A percentile compares a stretch with the other conserved stretches of the same genome.
phyloP scores from a whole-genome alignment of 2,113 vertebrate genomes.

The Ochotona princeps region DNA sequence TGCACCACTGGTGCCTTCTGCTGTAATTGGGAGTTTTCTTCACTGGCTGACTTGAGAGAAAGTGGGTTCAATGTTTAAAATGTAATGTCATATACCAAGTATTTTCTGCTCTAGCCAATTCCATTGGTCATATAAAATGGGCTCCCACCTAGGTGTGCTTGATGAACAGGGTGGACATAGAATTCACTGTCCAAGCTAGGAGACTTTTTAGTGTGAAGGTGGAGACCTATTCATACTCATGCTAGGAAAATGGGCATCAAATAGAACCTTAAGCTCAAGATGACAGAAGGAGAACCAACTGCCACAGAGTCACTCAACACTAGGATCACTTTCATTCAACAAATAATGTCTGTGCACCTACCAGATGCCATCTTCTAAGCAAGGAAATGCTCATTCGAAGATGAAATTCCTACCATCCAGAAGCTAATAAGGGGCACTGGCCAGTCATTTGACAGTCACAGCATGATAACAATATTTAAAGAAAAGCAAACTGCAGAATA shows the following conservation, averaged over 20 bases:
- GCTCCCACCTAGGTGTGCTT: neutral
- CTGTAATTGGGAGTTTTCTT: neutral
- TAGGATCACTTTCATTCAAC: neutral
- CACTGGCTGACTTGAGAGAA: neutral
- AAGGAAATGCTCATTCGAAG: neutral
- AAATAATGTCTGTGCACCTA: slow-evolving; percentile 8
- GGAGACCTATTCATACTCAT: neutral
- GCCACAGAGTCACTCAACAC: neutral
- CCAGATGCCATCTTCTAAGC: neutral
- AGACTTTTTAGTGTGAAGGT: slow-evolving; percentile 11
- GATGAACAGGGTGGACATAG: neutral
- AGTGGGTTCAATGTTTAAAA: neutral
- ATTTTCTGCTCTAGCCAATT: slow-evolving; percentile 3
- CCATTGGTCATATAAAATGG: neutral
- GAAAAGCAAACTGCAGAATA: slow-evolving; percentile 19
- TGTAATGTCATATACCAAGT: neutral
- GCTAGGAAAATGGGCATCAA: neutral
- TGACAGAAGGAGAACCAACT: neutral
- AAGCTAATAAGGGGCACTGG: neutral
- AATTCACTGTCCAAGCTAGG: neutral
- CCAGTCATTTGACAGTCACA: neutral
- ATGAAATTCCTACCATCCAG: neutral
- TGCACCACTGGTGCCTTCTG: slow-evolving; percentile 3
- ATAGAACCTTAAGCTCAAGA: slow-evolving; percentile 34
- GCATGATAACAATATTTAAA: neutral